Percentiles rank a stretch among this genome's conserved stretches.
Evolutionary conservation across 2,888 invertebrate species (phyloP).

Genomic region (Entomobrya proxima): DNA sequence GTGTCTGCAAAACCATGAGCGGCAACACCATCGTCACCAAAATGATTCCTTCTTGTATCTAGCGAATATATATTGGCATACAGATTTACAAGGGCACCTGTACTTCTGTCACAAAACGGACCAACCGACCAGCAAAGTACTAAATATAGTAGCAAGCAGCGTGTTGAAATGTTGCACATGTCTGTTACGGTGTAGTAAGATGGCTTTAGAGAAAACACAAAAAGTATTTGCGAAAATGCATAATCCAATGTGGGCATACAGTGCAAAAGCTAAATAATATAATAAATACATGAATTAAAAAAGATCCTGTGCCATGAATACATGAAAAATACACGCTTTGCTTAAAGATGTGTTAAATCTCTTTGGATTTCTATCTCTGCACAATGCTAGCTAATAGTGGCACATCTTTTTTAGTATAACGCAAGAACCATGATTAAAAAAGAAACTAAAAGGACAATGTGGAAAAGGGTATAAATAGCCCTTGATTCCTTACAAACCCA

Average conservation of each 20-base stretch:
- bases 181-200: neutral
- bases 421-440: conserved; percentile 46
- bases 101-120: neutral
- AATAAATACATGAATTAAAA: conserved; percentile 42
- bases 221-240: conserved; percentile 30
- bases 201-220: neutral
- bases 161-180: conserved; percentile 7
- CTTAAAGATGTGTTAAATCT: conserved; percentile 10
- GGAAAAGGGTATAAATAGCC: conserved; percentile 64
- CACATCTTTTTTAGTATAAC: conserved; percentile 12
- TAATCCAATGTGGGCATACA: conserved; percentile 8
- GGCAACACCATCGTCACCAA: conserved; percentile 1
- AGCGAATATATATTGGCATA: neutral
- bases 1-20: neutral
- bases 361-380: conserved; percentile 25
- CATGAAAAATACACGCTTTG: neutral
- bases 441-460: conserved; percentile 29
- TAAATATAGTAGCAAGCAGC: conserved; percentile 42
- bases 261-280: neutral
- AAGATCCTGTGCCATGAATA: conserved; percentile 35
- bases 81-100: conserved; percentile 3
- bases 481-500: conserved; percentile 19
- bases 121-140: conserved; percentile 17
- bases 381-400: conserved; percentile 27
- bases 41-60: conserved; percentile 18